phyloP scores from a whole-genome alignment of 2,888 invertebrate species.

The Brachypalpus laphriformis region DNA sequence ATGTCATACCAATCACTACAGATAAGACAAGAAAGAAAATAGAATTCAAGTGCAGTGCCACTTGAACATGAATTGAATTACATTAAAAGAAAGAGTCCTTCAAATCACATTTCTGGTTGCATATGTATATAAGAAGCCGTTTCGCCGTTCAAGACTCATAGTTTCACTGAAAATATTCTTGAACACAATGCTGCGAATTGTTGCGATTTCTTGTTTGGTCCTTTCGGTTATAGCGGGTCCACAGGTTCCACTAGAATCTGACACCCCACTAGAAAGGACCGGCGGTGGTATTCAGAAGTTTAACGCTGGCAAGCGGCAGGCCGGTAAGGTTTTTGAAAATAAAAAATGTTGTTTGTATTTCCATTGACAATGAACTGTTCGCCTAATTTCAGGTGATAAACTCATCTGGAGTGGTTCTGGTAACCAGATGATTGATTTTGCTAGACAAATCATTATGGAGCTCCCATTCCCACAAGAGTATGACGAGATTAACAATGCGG shows the following conservation, averaged over 20 bases:
- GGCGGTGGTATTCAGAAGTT: slow-evolving; percentile 52
- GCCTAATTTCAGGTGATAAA: slow-evolving; percentile 56
- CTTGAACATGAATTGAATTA: not conserved
- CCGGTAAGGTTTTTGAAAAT: slow-evolving; percentile 23
- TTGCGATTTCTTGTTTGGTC: slow-evolving; percentile 39
- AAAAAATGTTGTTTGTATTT: not conserved
- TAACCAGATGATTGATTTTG: slow-evolving; percentile 54
- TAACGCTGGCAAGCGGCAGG: slow-evolving; percentile 40
- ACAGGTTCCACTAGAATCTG: slow-evolving; percentile 8
- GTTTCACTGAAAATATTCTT: not conserved
- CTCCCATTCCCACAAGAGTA: slow-evolving; percentile 45
- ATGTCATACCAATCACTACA: not conserved
- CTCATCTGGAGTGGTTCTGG: slow-evolving; percentile 59
- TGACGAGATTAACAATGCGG: slow-evolving; percentile 6
- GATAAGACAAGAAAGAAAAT: not conserved
- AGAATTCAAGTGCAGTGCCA: not conserved
- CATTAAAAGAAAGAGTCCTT: not conserved
- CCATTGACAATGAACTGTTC: not conserved
- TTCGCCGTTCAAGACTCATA: not conserved
- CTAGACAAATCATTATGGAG: slow-evolving; percentile 42
- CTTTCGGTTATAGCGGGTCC: slow-evolving; percentile 45
- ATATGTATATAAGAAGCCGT: slow-evolving; percentile 21
- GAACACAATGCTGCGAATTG: slow-evolving; percentile 39
- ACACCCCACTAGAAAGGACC: slow-evolving; percentile 1
- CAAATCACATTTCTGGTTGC: not conserved